phyloP scores from a whole-genome alignment of 2,888 invertebrate species.

The Amblyjoppa proteus region DNA sequence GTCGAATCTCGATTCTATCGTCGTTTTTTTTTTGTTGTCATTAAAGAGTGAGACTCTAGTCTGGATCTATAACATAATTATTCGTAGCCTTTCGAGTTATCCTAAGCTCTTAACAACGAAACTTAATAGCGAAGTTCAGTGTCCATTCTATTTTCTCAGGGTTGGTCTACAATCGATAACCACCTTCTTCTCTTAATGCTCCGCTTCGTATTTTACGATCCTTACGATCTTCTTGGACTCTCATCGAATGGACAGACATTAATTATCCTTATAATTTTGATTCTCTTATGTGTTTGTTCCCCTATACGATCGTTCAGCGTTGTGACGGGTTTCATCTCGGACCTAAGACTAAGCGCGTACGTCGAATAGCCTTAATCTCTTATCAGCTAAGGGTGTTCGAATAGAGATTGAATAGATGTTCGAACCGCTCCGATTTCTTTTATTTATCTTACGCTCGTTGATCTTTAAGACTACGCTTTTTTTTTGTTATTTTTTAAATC shows the following conservation, averaged over 20 bases:
- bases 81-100: slow-evolving; percentile 20
- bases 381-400: slow-evolving; percentile 61
- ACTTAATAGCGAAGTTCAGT: not conserved
- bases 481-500: slow-evolving; percentile 20
- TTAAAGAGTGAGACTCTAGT: not conserved
- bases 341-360: slow-evolving; percentile 13
- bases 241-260: slow-evolving; percentile 13
- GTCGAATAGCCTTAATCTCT: slow-evolving; percentile 33
- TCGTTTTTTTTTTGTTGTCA: not conserved
- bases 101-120: slow-evolving; percentile 2
- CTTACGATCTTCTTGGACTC: slow-evolving; percentile 31
- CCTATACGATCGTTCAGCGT: slow-evolving; percentile 24
- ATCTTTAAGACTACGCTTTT: slow-evolving; percentile 4
- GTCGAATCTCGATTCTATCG: slow-evolving; percentile 7
- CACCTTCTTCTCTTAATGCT: not conserved
- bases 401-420: slow-evolving; percentile 48
- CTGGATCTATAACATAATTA: slow-evolving; percentile 4
- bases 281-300: slow-evolving; percentile 25
- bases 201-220: slow-evolving; percentile 1
- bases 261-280: slow-evolving; percentile 21
- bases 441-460: slow-evolving; percentile 24
- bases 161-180: not conserved
- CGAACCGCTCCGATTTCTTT: slow-evolving; percentile 36
- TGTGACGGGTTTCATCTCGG: slow-evolving; percentile 30
- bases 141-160: not conserved